Evolutionary conservation across 2,888 invertebrate genomes (phyloP).

Genomic region (Unio pictorum): DNA sequence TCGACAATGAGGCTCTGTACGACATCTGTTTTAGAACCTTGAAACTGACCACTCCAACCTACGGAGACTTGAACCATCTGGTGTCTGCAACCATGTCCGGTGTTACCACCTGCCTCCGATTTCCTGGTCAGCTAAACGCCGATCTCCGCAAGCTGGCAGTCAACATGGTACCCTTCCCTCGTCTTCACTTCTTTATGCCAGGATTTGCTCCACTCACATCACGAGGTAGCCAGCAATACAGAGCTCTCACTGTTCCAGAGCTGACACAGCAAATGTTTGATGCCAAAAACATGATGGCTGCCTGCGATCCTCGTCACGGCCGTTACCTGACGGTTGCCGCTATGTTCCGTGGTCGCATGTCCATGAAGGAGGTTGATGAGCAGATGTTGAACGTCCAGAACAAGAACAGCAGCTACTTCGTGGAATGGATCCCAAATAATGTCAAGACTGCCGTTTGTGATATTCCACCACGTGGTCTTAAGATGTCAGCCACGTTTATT

Average conservation of each 20-base stretch:
- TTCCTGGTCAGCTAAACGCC: constrained; percentile 78
- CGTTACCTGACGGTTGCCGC: constrained; percentile 66
- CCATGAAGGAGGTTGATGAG: constrained; percentile 76
- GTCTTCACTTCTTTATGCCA: constrained; percentile 89
- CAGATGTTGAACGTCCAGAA: constrained; percentile 87
- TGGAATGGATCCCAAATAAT: constrained; percentile 67
- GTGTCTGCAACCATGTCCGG: constrained; percentile 76
- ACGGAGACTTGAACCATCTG: constrained; percentile 89
- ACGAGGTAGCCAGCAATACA: constrained; percentile 80
- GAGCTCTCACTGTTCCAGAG: constrained; percentile 53
- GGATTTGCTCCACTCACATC: constrained; percentile 82
- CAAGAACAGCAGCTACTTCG: constrained; percentile 64
- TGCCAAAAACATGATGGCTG: constrained; percentile 84
- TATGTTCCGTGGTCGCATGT: constrained; percentile 69
- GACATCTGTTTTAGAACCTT: constrained; percentile 91
- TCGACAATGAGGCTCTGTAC: constrained; percentile 90
- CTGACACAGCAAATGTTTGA: constrained; percentile 82
- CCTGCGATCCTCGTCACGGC: constrained; percentile 62
- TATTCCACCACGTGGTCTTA: constrained; percentile 89
- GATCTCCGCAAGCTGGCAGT: constrained; percentile 59
- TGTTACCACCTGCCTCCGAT: constrained; percentile 87
- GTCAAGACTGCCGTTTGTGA: constrained; percentile 89
- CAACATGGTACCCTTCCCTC: constrained; percentile 91
- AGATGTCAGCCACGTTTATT: constrained; percentile 92
- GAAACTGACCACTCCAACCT: constrained; percentile 85